These are phyloP conservation scores for Tylochromis polylepis DNA, from an alignment of 2,113 vertebrate genomes.

Conservation along the genomic window DNA sequence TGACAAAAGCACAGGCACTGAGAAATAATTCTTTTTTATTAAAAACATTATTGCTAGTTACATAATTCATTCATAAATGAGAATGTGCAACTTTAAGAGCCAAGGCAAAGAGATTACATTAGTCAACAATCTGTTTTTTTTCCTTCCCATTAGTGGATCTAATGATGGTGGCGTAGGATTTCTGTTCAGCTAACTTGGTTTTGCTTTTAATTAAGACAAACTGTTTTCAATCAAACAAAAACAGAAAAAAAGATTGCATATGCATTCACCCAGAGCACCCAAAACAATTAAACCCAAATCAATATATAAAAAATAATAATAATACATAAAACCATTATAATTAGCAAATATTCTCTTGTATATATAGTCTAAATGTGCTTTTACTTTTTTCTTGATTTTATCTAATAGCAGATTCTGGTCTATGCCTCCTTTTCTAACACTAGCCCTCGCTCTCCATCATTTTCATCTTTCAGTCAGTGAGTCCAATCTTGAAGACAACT, in stretches of 20 bases:
- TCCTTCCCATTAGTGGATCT: conserved; percentile 40
- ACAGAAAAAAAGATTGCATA: conserved; percentile 73
- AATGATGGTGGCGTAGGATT: conserved; percentile 23
- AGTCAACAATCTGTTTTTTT: conserved; percentile 46
- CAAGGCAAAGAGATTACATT: conserved; percentile 71
- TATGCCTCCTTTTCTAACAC: conserved; percentile 30
- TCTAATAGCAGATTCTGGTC: conserved; percentile 52
- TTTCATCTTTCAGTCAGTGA: neutral
- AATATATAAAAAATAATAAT: conserved; percentile 55
- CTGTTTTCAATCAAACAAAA: conserved; percentile 70
- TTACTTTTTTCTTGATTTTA: conserved; percentile 45
- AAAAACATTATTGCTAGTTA: conserved; percentile 80
- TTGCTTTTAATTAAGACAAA: conserved; percentile 68
- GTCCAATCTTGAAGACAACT: conserved; percentile 37
- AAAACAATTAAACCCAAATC: conserved; percentile 71
- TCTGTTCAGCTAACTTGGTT: conserved; percentile 44
- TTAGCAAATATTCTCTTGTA: conserved; percentile 78
- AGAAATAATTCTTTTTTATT: conserved; percentile 72
- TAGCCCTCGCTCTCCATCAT: conserved; percentile 1
- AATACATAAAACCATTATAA: conserved; percentile 67
- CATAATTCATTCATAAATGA: conserved; percentile 74
- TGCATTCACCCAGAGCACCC: conserved; percentile 73
- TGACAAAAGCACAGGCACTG: neutral
- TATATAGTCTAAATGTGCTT: conserved; percentile 78
- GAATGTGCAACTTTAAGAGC: conserved; percentile 77